Evolutionary conservation across 2,113 vertebrate species (phyloP).

Genomic region (Urocitellus parryii): DNA sequence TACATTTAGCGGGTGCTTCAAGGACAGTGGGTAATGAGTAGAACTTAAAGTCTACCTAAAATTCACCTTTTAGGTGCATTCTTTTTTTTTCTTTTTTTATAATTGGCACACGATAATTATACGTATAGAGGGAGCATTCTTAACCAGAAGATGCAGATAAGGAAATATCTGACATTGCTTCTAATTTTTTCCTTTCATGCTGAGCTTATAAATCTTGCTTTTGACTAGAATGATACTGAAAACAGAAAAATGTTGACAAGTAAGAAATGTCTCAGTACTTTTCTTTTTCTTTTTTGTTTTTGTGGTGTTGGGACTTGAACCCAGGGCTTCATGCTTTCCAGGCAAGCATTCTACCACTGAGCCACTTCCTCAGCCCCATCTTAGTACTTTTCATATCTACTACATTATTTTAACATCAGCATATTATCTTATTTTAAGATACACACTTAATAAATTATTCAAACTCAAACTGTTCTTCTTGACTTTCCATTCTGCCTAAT

Average conservation of each 20-base stretch:
- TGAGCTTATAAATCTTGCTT: background rate
- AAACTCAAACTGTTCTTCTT: background rate
- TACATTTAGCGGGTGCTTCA: background rate
- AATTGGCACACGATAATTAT: too few relatives aligned
- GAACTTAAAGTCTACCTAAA: conserved; percentile 7
- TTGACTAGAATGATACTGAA: background rate
- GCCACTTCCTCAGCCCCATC: too few relatives aligned
- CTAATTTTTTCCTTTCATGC: background rate
- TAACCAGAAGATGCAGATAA: background rate
- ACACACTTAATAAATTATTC: background rate
- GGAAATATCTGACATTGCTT: background rate
- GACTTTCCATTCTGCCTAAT: background rate
- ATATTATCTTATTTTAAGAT: background rate
- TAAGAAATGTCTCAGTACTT: background rate
- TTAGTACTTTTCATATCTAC: background rate
- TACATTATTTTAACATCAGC: conserved; percentile 4
- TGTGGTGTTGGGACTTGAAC: too few relatives aligned
- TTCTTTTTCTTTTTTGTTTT: background rate
- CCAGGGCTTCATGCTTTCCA: too few relatives aligned
- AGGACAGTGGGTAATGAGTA: background rate
- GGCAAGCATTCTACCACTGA: too few relatives aligned
- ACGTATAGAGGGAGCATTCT: background rate
- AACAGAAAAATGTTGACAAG: background rate
- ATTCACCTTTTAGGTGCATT: background rate
- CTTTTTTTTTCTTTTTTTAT: too few relatives aligned